A percentile compares a stretch with the other conserved stretches of the same genome.
Conservation (phyloP, 1,140 invertebrate species). For the Belonocnema kinseyi region DNA sequence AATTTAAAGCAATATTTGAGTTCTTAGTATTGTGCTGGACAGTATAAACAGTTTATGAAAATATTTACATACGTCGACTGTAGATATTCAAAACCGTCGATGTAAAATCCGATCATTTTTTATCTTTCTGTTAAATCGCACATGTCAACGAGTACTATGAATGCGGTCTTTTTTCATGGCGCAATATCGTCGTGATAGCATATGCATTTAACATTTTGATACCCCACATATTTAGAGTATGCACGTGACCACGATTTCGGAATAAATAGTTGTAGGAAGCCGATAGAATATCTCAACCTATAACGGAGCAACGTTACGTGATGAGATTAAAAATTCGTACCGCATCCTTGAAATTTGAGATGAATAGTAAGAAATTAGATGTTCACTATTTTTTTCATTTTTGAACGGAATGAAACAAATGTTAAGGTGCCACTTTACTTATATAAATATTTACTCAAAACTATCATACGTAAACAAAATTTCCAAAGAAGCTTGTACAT, state of each 20-base stretch:
- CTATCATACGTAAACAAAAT: too few relatives aligned
- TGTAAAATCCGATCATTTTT: neutral
- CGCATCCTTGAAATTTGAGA: neutral
- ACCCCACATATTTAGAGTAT: conserved; percentile 7
- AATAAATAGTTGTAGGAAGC: conserved; percentile 49
- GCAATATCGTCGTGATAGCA: neutral
- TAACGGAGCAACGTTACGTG: conserved; percentile 42
- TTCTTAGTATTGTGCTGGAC: too few relatives aligned
- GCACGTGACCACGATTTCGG: conserved; percentile 36
- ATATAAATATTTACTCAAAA: too few relatives aligned
- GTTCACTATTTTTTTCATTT: neutral
- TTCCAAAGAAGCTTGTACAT: too few relatives aligned
- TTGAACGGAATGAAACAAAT: too few relatives aligned
- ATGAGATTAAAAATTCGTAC: conserved; percentile 34
- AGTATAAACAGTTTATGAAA: too few relatives aligned
- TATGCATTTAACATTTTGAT: conserved; percentile 21
- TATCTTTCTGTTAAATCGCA: neutral
- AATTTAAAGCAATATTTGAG: too few relatives aligned
- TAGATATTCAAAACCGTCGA: too few relatives aligned
- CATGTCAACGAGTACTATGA: neutral
- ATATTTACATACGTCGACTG: too few relatives aligned
- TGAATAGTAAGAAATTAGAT: neutral
- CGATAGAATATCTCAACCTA: conserved; percentile 41
- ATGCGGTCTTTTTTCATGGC: neutral
- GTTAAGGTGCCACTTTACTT: too few relatives aligned